phyloP scores from a whole-genome alignment of 2,113 vertebrate genomes.

The Thunnus maccoyii region DNA sequence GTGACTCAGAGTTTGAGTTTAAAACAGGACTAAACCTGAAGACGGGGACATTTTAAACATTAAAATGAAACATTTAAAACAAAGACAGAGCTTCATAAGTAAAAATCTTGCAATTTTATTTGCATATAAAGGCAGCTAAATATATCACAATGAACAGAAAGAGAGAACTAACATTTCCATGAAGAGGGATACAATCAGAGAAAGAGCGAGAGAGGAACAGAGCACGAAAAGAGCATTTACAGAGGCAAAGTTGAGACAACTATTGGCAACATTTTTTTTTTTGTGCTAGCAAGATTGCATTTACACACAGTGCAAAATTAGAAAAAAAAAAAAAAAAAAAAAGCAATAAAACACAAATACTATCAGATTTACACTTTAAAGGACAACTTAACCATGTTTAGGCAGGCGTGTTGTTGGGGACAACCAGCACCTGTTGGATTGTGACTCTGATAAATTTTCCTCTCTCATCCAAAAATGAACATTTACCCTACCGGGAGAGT shows the following conservation, averaged over 20 bases:
- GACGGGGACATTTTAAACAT: neutral
- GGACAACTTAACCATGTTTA: slow-evolving; percentile 93
- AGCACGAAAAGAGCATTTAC: slow-evolving; percentile 91
- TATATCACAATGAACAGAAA: slow-evolving; percentile 99
- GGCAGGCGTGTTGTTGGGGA: slow-evolving; percentile 77
- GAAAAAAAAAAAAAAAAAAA: slow-evolving; percentile 73
- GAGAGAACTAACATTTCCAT: slow-evolving; percentile 92
- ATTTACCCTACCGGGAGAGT: slow-evolving; percentile 51
- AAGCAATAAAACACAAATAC: slow-evolving; percentile 87
- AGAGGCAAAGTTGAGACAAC: slow-evolving; percentile 92
- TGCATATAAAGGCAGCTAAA: slow-evolving; percentile 99
- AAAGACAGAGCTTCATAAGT: slow-evolving; percentile 77
- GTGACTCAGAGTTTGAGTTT: neutral
- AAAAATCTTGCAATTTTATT: slow-evolving; percentile 99
- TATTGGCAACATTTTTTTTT: slow-evolving; percentile 93
- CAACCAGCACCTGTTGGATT: slow-evolving; percentile 78
- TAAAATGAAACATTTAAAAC: neutral
- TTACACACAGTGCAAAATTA: slow-evolving; percentile 99
- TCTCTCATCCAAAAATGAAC: slow-evolving; percentile 67
- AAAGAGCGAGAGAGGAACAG: slow-evolving; percentile 80
- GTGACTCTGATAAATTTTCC: slow-evolving; percentile 66
- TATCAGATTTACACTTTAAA: slow-evolving; percentile 92
- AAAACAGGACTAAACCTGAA: neutral
- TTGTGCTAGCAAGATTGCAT: slow-evolving; percentile 99
- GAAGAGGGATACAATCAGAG: slow-evolving; percentile 92